Evolutionary conservation across 2,113 vertebrate genomes (phyloP), one percentile per base, ranked within the genome.

Genomic region (Trogon surrucura): DNA sequence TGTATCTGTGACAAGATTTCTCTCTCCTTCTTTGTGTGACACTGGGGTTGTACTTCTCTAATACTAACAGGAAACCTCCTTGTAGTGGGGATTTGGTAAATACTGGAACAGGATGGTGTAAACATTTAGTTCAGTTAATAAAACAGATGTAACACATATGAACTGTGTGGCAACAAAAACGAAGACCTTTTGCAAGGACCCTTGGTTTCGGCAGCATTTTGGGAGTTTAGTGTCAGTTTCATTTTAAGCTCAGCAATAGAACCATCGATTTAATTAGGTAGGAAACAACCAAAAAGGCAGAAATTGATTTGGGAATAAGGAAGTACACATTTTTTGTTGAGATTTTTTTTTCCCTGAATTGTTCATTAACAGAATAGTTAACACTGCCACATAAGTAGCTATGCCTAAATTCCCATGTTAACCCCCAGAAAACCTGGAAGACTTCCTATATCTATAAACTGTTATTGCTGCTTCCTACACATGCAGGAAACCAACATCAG

Each of bases 151-250:
- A 89, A 19, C 23, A 8, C 1, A 1, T 12, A 62, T 62, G 79
- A 89, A 47, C 66, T 12, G 7, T 5, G 48, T 58, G 81, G 47
- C 74, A 75, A 2, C 4, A 21, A 47, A 44, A 62, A 80, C 71
- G 75, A 83, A 88, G 87, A 75, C 87, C 80, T 91, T 79, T 34
- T 32, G 14, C 78, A 83, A 91, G 85, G 64, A 44, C 88, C 71
- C 20, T 3, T 69, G 66, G 44, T 79, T 93, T 61, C 61, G 60
- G 80, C 70, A 81, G 80, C 61, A 65, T 78, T 91, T 72, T 4
- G 5, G 58, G 87, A 88, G 21, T 7, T 87, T 8, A 14, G 41
- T 61, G 87, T 91, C 94, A 91, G 36, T 66, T 93, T 83, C 71
- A 11, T 53, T 77, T 93, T 57, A 66, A 89, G 74, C 25, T 84